A percentile compares a stretch with the other conserved stretches of the same genome.
Evolutionary conservation across 2,797 vertebrate species (phyloP).

Genomic region (Chromis chromis): DNA sequence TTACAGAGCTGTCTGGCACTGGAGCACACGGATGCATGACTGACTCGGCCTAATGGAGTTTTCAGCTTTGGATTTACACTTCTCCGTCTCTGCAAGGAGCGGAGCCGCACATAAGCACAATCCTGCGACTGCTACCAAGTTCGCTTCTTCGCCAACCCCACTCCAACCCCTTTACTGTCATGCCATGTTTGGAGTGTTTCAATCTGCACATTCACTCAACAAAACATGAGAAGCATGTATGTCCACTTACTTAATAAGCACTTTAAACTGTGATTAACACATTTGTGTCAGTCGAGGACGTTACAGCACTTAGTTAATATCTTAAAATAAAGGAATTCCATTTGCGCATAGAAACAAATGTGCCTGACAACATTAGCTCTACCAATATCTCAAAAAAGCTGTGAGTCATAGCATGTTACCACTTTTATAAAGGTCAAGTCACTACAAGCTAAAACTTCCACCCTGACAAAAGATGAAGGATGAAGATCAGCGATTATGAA

Average conservation of each 20-base stretch:
- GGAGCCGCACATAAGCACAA: conserved; percentile 36
- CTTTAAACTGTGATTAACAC: too few species aligned
- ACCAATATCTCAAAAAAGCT: background rate
- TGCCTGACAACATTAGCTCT: background rate
- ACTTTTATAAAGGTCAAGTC: background rate
- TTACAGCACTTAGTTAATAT: background rate
- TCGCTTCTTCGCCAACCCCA: conserved; percentile 17
- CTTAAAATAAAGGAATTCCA: background rate
- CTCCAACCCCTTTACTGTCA: background rate
- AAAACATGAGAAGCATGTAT: background rate
- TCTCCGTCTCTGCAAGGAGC: conserved; percentile 65
- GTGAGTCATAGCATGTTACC: too few species aligned
- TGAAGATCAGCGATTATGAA: conserved; percentile 8
- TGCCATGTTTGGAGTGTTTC: background rate
- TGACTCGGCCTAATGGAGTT: conserved; percentile 81
- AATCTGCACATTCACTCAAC: background rate
- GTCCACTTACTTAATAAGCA: too few species aligned
- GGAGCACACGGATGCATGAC: conserved; percentile 75
- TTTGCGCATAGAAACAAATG: background rate
- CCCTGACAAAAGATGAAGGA: background rate
- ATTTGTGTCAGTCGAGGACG: too few species aligned
- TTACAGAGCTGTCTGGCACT: conserved; percentile 82
- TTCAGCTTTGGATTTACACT: conserved; percentile 82
- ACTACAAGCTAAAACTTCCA: background rate
- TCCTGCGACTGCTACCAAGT: conserved; percentile 25